A percentile compares a stretch with the other conserved stretches of the same genome.
Conservation (phyloP, 2,113 vertebrate genomes). For the Larimichthys polyactis region DNA sequence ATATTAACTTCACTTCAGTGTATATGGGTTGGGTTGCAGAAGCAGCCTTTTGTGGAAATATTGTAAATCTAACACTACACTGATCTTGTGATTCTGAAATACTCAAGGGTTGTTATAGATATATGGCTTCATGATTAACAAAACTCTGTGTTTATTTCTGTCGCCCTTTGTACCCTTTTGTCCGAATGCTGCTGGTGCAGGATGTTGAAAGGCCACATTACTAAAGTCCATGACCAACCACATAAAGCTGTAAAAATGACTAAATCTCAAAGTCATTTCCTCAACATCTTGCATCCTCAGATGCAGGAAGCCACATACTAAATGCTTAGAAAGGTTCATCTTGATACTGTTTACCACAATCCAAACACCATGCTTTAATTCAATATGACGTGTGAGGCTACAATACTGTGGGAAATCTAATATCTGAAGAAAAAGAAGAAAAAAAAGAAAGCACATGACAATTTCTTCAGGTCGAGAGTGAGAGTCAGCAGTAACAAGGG, state of each 20-base stretch:
- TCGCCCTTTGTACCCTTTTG: background rate
- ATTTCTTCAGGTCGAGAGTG: background rate
- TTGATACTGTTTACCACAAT: slow-evolving; percentile 45
- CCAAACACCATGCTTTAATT: slow-evolving; percentile 31
- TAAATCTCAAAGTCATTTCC: slow-evolving; percentile 65
- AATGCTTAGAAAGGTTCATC: slow-evolving; percentile 39
- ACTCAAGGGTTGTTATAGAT: background rate
- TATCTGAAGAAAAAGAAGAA: background rate
- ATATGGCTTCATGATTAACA: background rate
- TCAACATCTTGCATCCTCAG: slow-evolving; percentile 63
- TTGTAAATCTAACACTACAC: background rate
- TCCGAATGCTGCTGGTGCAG: slow-evolving; percentile 24
- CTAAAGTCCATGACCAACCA: slow-evolving; percentile 60
- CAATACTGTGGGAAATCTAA: background rate
- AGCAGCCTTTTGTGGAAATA: background rate
- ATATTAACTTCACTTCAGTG: background rate
- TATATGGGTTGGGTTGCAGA: background rate
- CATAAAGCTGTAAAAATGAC: slow-evolving; percentile 70
- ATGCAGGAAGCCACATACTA: slow-evolving; percentile 61
- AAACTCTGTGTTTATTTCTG: background rate
- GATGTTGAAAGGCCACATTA: slow-evolving; percentile 41
- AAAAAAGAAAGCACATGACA: no score
- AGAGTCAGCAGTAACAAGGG: background rate
- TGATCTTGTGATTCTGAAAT: background rate
- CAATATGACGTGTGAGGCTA: background rate